A percentile compares a stretch with the other conserved stretches of the same genome.
phyloP scores from a whole-genome alignment of 2,113 vertebrate species.

The Panthera leo region DNA sequence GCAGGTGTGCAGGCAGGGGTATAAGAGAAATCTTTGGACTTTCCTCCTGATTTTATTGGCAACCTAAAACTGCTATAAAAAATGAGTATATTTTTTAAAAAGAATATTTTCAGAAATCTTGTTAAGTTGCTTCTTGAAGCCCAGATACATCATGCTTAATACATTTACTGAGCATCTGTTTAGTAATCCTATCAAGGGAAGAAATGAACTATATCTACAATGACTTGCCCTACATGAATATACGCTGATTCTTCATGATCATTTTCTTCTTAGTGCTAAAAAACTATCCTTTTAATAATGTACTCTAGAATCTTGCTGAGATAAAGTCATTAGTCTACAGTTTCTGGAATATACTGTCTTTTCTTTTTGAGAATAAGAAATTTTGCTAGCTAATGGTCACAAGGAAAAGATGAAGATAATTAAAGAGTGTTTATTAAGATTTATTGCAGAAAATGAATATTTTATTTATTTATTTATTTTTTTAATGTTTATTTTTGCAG shows the following conservation, averaged over 20 bases:
- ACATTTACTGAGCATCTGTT: background rate
- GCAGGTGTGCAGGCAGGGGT: background rate
- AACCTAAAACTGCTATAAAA: background rate
- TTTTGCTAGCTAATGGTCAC: background rate
- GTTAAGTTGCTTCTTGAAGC: constrained; percentile 33
- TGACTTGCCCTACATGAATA: background rate
- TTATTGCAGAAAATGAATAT: background rate
- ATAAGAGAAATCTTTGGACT: background rate
- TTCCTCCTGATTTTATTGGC: background rate
- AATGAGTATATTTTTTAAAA: background rate
- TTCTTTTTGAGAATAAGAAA: background rate
- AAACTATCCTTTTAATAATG: background rate
- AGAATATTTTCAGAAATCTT: background rate
- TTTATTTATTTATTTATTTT: background rate
- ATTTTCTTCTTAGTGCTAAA: background rate
- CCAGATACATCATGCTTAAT: constrained; percentile 14
- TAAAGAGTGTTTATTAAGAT: background rate
- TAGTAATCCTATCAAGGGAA: background rate
- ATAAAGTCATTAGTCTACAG: background rate
- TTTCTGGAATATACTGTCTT: background rate
- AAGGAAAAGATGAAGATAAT: constrained; percentile 17
- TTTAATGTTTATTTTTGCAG: too few species aligned
- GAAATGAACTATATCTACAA: background rate
- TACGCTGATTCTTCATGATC: background rate
- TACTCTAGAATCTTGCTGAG: background rate